These are phyloP conservation scores for Oreotrochilus melanogaster DNA, from an alignment of 2,113 vertebrate genomes.

Conservation along the genomic window DNA sequence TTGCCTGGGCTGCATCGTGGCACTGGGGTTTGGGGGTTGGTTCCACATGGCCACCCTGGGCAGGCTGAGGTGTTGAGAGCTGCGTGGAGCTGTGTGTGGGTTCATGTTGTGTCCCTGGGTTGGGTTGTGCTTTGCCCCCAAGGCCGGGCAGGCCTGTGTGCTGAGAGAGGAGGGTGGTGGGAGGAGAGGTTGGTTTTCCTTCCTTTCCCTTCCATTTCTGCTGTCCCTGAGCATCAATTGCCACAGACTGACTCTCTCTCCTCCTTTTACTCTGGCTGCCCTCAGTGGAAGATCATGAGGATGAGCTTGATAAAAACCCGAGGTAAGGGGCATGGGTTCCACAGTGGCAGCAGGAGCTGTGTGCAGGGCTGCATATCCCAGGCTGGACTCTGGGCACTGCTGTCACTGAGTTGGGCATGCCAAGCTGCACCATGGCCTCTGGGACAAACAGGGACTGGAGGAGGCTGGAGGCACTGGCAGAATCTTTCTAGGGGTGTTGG, in stretches of 20 bases:
- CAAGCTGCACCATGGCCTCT: not conserved
- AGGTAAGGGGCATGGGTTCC: slow-evolving; percentile 80
- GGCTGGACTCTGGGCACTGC: not conserved
- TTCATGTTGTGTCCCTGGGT: accelerated
- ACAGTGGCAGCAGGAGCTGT: not conserved
- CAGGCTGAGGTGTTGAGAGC: not conserved
- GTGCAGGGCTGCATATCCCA: no score
- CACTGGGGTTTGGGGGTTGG: not conserved
- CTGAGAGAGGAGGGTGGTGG: not conserved
- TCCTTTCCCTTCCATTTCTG: not conserved
- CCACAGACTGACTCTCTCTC: not conserved
- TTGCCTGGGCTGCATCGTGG: not conserved
- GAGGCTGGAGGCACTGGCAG: not conserved
- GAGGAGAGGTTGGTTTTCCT: not conserved
- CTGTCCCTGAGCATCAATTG: not conserved
- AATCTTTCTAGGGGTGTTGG: not conserved
- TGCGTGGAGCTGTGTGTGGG: accelerated
- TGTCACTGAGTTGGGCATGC: not conserved
- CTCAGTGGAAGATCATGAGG: slow-evolving; percentile 94
- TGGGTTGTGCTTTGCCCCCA: accelerated
- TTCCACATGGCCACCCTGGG: accelerated
- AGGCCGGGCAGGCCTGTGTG: not conserved
- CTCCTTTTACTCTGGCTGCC: slow-evolving; percentile 60
- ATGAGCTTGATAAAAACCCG: slow-evolving; percentile 88
- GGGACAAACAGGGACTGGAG: not conserved